These are phyloP conservation scores for Tympanoctomys barrerae DNA, from an alignment of 2,797 vertebrate species.

Conservation along the genomic window DNA sequence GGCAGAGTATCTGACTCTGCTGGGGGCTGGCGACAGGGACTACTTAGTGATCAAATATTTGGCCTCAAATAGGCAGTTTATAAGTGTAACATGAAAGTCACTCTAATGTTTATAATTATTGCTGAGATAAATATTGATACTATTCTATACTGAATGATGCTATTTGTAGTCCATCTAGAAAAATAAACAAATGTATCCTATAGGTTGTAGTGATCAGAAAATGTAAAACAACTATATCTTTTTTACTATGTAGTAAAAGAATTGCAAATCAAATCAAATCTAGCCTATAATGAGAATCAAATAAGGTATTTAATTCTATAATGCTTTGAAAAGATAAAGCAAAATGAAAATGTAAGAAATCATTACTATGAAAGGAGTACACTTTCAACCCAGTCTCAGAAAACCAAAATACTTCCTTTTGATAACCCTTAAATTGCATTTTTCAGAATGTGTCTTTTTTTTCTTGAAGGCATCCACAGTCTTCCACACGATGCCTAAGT, in stretches of 20 bases:
- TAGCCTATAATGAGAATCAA: constrained; percentile 3
- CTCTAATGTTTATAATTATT: not conserved
- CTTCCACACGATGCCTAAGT: constrained; percentile 66
- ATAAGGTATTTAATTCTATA: constrained; percentile 18
- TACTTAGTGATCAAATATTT: not conserved
- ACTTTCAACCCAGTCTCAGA: constrained; percentile 56
- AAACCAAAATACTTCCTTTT: constrained; percentile 73
- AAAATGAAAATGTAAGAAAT: constrained; percentile 28
- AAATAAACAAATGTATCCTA: constrained; percentile 17
- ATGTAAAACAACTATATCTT: constrained; percentile 17
- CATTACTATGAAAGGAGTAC: constrained; percentile 55
- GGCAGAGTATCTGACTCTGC: not conserved
- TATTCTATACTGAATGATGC: not conserved
- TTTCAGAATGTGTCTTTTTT: constrained; percentile 77
- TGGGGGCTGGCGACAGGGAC: not conserved
- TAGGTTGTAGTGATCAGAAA: constrained; percentile 43
- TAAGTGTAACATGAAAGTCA: constrained; percentile 4
- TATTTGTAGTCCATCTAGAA: not conserved
- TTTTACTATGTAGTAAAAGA: not conserved
- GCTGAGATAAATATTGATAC: constrained; percentile 34
- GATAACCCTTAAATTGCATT: constrained; percentile 69
- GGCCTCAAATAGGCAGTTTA: not conserved
- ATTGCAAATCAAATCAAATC: constrained; percentile 37
- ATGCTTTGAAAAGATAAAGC: constrained; percentile 41
- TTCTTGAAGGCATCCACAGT: constrained; percentile 76